Percentiles rank a stretch among this genome's conserved stretches.
phyloP scores from a whole-genome alignment of 2,113 vertebrate species.

The Entelurus aequoreus region DNA sequence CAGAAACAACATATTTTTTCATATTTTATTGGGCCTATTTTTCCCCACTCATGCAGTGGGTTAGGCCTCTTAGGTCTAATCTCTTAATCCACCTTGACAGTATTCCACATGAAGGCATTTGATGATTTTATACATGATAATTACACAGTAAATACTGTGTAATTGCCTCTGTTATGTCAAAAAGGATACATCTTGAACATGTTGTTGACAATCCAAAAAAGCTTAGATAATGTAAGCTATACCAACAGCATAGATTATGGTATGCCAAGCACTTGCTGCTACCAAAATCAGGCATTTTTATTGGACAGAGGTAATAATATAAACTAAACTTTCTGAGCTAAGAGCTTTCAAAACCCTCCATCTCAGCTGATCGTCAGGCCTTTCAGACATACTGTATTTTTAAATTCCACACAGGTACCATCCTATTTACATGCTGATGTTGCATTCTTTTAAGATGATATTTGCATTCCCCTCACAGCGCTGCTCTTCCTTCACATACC shows the following conservation, averaged over 20 bases:
- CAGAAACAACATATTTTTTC: background rate
- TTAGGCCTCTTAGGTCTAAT: conserved; percentile 17
- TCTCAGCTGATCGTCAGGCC: background rate
- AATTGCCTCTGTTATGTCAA: too few relatives aligned
- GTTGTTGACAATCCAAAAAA: too few relatives aligned
- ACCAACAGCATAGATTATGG: too few relatives aligned
- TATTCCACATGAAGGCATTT: conserved; percentile 7
- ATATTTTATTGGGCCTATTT: background rate
- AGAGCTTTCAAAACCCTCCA: background rate
- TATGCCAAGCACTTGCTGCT: too few relatives aligned
- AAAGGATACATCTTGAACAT: too few relatives aligned
- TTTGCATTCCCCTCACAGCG: conserved; percentile 5
- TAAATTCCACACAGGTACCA: background rate
- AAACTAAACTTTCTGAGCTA: background rate
- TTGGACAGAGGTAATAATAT: too few relatives aligned
- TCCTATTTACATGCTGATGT: conserved; percentile 1
- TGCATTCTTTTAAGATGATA: background rate
- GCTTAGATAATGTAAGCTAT: too few relatives aligned
- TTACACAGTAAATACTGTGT: too few relatives aligned
- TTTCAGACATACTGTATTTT: background rate
- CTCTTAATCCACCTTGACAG: conserved; percentile 9
- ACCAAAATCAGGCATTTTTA: too few relatives aligned
- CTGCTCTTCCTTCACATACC: background rate
- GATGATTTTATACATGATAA: background rate
- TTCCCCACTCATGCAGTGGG: background rate